Evolutionary conservation across 2,888 invertebrate species (phyloP).

Genomic region (Euclidia mi): DNA sequence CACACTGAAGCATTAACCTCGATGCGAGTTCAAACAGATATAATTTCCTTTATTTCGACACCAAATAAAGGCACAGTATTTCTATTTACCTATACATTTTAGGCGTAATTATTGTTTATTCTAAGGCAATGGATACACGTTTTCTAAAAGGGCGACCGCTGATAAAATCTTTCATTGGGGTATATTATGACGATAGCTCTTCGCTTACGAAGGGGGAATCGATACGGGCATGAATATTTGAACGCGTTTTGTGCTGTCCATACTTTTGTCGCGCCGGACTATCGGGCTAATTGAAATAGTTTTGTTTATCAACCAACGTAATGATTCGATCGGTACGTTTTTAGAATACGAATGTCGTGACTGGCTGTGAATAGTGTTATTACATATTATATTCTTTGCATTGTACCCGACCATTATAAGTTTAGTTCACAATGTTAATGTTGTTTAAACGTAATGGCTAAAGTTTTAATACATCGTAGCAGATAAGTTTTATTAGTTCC

Average conservation of each 20-base stretch:
- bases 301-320: conserved; percentile 65
- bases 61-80: conserved; percentile 37
- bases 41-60: conserved; percentile 24
- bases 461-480: too few relatives aligned
- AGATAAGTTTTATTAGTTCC: too few relatives aligned
- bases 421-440: too few relatives aligned
- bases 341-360: conserved; percentile 28
- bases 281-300: conserved; percentile 82
- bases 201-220: conserved; percentile 66
- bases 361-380: conserved; percentile 22
- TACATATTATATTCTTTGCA: conserved; percentile 33
- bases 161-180: conserved; percentile 87
- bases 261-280: conserved; percentile 69
- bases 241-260: conserved; percentile 73
- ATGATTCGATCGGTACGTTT: conserved; percentile 58
- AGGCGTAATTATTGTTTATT: conserved; percentile 63
- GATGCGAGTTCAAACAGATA: conserved; percentile 41
- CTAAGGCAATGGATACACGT: conserved; percentile 63
- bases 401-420: background rate
- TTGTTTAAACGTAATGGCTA: too few relatives aligned
- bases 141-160: conserved; percentile 79
- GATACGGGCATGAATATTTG: conserved; percentile 86
- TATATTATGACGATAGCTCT: conserved; percentile 67
- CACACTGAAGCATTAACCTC: conserved; percentile 21
- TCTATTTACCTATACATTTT: conserved; percentile 49